Evolutionary conservation across 2,797 vertebrate species (phyloP), one percentile per base, ranked within the genome.

Genomic region (Scomberomorus guttatus): DNA sequence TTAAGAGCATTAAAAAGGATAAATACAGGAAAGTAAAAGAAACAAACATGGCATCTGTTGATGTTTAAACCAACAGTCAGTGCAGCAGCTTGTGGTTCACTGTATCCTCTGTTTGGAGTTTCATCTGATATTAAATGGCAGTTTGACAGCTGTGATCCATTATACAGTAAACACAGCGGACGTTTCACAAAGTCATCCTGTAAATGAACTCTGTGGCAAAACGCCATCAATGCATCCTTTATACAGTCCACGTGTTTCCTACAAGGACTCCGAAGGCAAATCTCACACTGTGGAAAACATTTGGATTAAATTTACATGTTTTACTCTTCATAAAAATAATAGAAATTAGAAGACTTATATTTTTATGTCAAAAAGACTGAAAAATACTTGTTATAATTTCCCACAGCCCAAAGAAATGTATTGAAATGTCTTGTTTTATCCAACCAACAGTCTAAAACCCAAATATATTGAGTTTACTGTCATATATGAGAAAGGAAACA

Each of bases 81-180:
- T 18, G 22, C 8, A 24, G 60, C 54, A 13, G 54, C 34, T 32
- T 2, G 1, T 18, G 10, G 9, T 37, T 2, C 62, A 37, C 29
- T 15, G 27, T 1, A 0, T 46, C 46, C 25, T 1, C 56, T 20
- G 46, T 69, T 7, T 62, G 37, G 14, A 12, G 27, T 6, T 3
- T 37, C n/a, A 2, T 7, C 1, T 18, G 48, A 79, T 58, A 2
- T 39, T 58, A 7, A 54, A 17, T 63, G 72, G 66, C 77, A 63
- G 34, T 39, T 54, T 75, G 70, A 81, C 59, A 58, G 70, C 2
- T 55, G 58, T 52, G 48, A 69, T 77, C 50, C 55, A 61, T 65
- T 48, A 51, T 46, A 39, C 73, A 9, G 63, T n/a, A 10, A 78
- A 69, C 61, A 50, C 22, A 62, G 57, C 3, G 12, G 67, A 76